Conservation (phyloP, 2,797 vertebrate genomes). For the Ctenosaura bakeri region DNA sequence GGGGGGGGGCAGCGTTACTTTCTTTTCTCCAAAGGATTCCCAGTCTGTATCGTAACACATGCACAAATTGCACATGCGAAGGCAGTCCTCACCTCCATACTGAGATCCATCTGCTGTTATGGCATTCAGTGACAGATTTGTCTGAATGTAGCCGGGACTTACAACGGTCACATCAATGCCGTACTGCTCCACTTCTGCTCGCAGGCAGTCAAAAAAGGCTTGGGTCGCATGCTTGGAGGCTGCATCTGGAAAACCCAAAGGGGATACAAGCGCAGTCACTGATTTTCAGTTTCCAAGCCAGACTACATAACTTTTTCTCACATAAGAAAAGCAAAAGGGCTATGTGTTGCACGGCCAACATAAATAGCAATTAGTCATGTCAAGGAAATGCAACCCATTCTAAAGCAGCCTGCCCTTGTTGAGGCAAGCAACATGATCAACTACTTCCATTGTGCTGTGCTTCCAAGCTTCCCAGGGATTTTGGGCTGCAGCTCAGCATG, state of each 20-base stretch:
- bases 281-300: neutral
- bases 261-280: neutral
- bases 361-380: neutral
- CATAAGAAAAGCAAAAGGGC: too few species aligned
- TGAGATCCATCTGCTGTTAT: conserved; percentile 90
- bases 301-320: neutral
- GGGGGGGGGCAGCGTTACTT: too few species aligned
- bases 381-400: neutral
- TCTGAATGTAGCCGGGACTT: conserved; percentile 93
- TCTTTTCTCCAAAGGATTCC: neutral
- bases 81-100: conserved; percentile 87
- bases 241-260: conserved; percentile 82
- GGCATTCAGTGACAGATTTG: conserved; percentile 92
- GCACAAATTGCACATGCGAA: neutral
- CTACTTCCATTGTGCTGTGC: neutral
- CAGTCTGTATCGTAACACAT: neutral
- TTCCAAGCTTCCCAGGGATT: neutral
- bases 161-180: conserved; percentile 89
- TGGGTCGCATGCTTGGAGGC: conserved; percentile 96
- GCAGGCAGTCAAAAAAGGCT: conserved; percentile 95
- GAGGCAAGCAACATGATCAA: neutral
- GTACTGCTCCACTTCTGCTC: conserved; percentile 88
- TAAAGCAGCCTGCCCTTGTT: too few species aligned
- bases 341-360: neutral
- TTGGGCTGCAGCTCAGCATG: neutral